A percentile compares a stretch with the other conserved stretches of the same genome.
Conservation (phyloP, 1,140 invertebrate genomes). For the Leptinotarsa texana region DNA sequence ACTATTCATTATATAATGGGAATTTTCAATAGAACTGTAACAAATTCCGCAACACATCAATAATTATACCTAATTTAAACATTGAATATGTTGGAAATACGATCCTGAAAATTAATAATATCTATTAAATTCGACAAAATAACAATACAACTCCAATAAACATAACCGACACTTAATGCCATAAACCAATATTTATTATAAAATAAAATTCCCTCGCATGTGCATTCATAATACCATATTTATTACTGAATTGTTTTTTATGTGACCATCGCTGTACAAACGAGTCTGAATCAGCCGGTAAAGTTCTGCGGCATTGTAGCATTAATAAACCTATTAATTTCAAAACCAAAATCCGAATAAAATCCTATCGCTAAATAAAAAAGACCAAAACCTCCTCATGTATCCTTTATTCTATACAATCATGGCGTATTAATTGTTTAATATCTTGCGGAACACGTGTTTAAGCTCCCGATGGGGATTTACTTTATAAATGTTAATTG, state of each 20-base stretch:
- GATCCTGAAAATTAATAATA: neutral
- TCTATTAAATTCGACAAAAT: slow-evolving; percentile 6
- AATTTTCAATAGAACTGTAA: neutral
- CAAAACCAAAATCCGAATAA: slow-evolving; percentile 45
- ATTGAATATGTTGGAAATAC: neutral
- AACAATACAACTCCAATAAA: slow-evolving; percentile 10
- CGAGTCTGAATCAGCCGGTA: slow-evolving; percentile 25
- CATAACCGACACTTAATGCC: slow-evolving; percentile 9
- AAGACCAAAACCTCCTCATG: slow-evolving; percentile 38
- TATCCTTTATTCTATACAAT: slow-evolving; percentile 40
- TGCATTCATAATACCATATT: slow-evolving; percentile 24
- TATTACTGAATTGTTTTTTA: slow-evolving; percentile 22
- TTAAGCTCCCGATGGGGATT: slow-evolving; percentile 52
- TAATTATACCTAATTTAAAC: slow-evolving; percentile 9
- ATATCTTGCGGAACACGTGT: slow-evolving; percentile 54
- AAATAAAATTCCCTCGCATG: slow-evolving; percentile 19
- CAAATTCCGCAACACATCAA: neutral
- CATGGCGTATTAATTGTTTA: slow-evolving; percentile 53
- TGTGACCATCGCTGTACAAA: slow-evolving; percentile 1
- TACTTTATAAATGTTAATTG: slow-evolving; percentile 54
- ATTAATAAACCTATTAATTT: slow-evolving; percentile 50
- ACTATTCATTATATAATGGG: neutral
- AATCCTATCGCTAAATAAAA: slow-evolving; percentile 48
- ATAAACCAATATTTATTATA: slow-evolving; percentile 19
- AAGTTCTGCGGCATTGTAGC: slow-evolving; percentile 29